Evolutionary conservation across 2,888 invertebrate species (phyloP).

Genomic region (Microplitis manilae): DNA sequence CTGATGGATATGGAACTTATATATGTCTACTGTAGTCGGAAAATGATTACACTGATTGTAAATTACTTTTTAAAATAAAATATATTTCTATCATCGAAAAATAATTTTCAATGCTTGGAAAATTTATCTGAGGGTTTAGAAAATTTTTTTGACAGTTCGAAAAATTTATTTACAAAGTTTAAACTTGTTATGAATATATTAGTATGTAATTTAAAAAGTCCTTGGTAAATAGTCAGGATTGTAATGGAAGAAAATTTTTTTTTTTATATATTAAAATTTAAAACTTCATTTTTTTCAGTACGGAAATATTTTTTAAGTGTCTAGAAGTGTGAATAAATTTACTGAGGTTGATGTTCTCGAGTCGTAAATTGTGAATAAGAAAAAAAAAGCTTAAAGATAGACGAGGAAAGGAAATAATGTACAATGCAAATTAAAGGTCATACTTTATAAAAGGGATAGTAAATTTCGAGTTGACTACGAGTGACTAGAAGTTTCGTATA

Average conservation of each 20-base stretch:
- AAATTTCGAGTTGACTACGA: constrained; percentile 29
- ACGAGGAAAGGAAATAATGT: constrained; percentile 22
- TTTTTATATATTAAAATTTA: too few relatives aligned
- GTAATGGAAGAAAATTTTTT: too few relatives aligned
- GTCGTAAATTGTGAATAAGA: constrained; percentile 34
- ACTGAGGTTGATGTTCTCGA: constrained; percentile 33
- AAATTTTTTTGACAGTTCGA: too few relatives aligned
- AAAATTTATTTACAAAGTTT: too few relatives aligned
- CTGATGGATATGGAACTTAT: not conserved
- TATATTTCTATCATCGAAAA: not conserved
- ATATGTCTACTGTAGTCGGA: not conserved
- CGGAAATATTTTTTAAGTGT: constrained; percentile 24
- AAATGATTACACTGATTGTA: not conserved
- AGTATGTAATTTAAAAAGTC: too few relatives aligned
- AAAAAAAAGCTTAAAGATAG: constrained; percentile 21
- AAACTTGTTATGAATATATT: too few relatives aligned
- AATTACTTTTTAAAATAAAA: not conserved
- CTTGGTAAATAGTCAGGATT: too few relatives aligned
- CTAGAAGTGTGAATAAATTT: not conserved
- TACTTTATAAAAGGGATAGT: constrained; percentile 32
- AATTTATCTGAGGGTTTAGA: too few relatives aligned
- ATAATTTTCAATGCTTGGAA: not conserved
- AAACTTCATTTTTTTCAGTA: not conserved
- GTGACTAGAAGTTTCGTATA: not conserved
- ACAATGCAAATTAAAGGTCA: constrained; percentile 38